Conservation (phyloP, 2,797 vertebrate species). For the Schizopygopsis pylzovi region DNA sequence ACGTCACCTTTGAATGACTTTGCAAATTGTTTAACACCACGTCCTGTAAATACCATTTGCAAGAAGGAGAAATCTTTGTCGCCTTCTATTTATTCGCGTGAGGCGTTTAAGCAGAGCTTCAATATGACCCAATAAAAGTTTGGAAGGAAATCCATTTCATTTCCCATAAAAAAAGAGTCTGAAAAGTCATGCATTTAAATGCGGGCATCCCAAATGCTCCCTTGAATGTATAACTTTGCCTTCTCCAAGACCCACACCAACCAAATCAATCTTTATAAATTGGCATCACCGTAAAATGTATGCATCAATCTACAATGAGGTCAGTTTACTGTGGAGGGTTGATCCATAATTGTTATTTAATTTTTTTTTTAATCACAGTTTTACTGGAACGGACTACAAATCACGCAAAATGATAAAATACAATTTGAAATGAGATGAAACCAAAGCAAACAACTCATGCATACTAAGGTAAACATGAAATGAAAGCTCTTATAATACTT, state of each 20-base stretch:
- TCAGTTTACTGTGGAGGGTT: slow-evolving; percentile 31
- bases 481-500: slow-evolving; percentile 3
- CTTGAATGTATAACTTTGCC: slow-evolving; percentile 43
- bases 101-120: slow-evolving; percentile 34
- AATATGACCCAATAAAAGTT: slow-evolving; percentile 42
- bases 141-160: slow-evolving; percentile 25
- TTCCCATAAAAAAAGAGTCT: slow-evolving; percentile 41
- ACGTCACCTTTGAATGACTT: slow-evolving; percentile 27
- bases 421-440: neutral
- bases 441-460: neutral
- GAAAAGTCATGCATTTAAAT: slow-evolving; percentile 59
- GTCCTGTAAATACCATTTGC: slow-evolving; percentile 43
- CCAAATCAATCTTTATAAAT: slow-evolving; percentile 50
- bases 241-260: neutral
- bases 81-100: slow-evolving; percentile 46
- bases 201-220: slow-evolving; percentile 41
- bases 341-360: slow-evolving; percentile 38
- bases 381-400: slow-evolving; percentile 50
- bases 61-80: slow-evolving; percentile 32
- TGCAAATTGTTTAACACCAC: slow-evolving; percentile 54
- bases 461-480: neutral
- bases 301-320: slow-evolving; percentile 42
- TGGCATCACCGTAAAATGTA: slow-evolving; percentile 52
- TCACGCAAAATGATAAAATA: neutral
- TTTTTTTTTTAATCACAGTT: slow-evolving; percentile 13